A percentile compares a stretch with the other conserved stretches of the same genome.
Evolutionary conservation across 2,113 vertebrate genomes (phyloP).

Genomic region (Melanostigma gelatinosum): DNA sequence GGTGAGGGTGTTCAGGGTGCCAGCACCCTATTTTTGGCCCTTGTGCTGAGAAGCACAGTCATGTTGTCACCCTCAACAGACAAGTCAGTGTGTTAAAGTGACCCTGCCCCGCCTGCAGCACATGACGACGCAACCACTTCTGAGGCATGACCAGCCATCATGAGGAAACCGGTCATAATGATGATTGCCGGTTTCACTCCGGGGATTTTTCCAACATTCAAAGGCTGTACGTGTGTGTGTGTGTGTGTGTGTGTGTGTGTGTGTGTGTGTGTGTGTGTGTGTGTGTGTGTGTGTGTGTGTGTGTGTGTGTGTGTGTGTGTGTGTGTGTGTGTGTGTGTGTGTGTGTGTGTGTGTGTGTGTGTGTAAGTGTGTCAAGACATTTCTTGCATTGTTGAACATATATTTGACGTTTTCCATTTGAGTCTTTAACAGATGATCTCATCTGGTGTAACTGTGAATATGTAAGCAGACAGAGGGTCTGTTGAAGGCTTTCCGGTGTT

Average conservation of each 20-base stretch:
- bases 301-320: background rate
- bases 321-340: background rate
- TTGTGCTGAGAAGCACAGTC: slow-evolving; percentile 17
- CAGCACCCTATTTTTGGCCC: slow-evolving; percentile 37
- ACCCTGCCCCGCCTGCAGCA: slow-evolving; percentile 48
- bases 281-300: background rate
- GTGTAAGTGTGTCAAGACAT: background rate
- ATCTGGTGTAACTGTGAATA: slow-evolving; percentile 7
- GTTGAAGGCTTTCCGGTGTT: background rate
- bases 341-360: too few relatives aligned
- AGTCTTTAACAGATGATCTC: slow-evolving; percentile 4
- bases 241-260: too few relatives aligned
- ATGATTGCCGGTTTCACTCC: slow-evolving; percentile 53
- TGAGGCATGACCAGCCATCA: slow-evolving; percentile 44
- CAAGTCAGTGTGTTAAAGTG: slow-evolving; percentile 44
- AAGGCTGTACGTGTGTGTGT: slow-evolving; percentile 1
- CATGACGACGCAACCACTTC: slow-evolving; percentile 55
- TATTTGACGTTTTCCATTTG: slow-evolving; percentile 14
- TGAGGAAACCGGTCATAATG: slow-evolving; percentile 43
- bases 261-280: too few relatives aligned
- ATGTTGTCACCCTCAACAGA: slow-evolving; percentile 41
- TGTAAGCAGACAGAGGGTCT: background rate
- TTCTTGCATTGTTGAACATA: slow-evolving; percentile 32
- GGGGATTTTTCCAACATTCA: slow-evolving; percentile 48
- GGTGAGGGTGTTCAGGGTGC: background rate